Conservation (phyloP, 2,888 invertebrate species). For the Digitonthophagus gazella region DNA sequence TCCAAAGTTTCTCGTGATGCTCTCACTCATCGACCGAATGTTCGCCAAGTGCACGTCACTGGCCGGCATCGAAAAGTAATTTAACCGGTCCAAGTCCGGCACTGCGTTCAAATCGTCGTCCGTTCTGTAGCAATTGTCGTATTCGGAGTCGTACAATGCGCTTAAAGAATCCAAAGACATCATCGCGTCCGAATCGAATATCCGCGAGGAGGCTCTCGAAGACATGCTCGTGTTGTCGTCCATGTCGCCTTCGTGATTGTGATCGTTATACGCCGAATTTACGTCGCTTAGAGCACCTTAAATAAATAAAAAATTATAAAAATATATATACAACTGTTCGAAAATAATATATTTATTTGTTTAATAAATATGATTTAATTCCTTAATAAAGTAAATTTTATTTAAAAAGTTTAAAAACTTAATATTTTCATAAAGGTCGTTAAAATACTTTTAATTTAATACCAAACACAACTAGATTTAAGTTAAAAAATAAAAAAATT, state of each 20-base stretch:
- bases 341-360: no score
- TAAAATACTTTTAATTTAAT: no score
- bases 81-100: conserved; percentile 50
- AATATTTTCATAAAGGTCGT: no score
- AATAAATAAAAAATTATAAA: conserved; percentile 24
- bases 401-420: no score
- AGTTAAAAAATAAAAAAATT: no score
- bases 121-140: conserved; percentile 62
- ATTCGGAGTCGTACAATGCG: conserved; percentile 78
- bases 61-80: conserved; percentile 52
- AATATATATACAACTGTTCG: not conserved
- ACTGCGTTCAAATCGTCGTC: conserved; percentile 52
- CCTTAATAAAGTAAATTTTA: no score
- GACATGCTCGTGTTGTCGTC: conserved; percentile 75
- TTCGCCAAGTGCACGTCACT: conserved; percentile 67
- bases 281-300: conserved; percentile 78
- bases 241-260: conserved; percentile 55
- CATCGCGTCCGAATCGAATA: conserved; percentile 74
- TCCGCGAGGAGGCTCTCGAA: conserved; percentile 78
- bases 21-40: conserved; percentile 73
- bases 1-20: conserved; percentile 74
- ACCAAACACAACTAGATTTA: no score
- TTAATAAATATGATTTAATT: no score
- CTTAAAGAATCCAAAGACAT: conserved; percentile 77
- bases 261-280: conserved; percentile 75